Conservation (phyloP, 2,888 invertebrate species). For the Trissoscelio sp. region DNA sequence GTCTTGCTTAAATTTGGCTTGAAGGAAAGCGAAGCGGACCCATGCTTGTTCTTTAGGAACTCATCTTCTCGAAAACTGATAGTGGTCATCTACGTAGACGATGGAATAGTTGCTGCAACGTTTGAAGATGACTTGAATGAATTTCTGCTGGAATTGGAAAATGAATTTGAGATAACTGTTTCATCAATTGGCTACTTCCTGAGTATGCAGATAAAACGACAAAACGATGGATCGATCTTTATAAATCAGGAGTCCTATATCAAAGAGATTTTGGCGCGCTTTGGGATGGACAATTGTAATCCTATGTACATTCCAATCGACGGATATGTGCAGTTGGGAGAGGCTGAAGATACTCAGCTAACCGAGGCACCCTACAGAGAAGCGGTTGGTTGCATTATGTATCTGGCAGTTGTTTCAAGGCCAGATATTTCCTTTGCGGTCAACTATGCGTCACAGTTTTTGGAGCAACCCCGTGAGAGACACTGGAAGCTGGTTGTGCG, state of each 20-base stretch:
- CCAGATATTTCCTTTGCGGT: slow-evolving; percentile 44
- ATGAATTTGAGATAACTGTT: slow-evolving; percentile 56
- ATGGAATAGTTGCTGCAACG: slow-evolving; percentile 57
- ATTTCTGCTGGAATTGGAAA: slow-evolving; percentile 37
- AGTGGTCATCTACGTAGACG: slow-evolving; percentile 59
- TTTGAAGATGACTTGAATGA: slow-evolving; percentile 21
- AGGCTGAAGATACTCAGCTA: not conserved
- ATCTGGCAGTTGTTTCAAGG: slow-evolving; percentile 26
- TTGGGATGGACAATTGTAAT: slow-evolving; percentile 21
- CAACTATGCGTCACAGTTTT: slow-evolving; percentile 19
- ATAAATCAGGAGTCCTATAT: slow-evolving; percentile 8
- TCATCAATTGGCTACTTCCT: slow-evolving; percentile 48
- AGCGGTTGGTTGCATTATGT: slow-evolving; percentile 49
- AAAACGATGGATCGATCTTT: slow-evolving; percentile 22
- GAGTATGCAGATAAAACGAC: slow-evolving; percentile 57
- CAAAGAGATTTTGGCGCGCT: slow-evolving; percentile 6
- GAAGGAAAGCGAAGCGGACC: slow-evolving; percentile 43
- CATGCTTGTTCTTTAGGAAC: slow-evolving; percentile 13
- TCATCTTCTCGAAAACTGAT: slow-evolving; percentile 3
- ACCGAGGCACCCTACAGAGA: slow-evolving; percentile 38
- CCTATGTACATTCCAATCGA: slow-evolving; percentile 31
- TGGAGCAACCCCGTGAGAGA: slow-evolving; percentile 22
- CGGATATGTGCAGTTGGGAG: slow-evolving; percentile 17
- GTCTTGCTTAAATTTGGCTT: slow-evolving; percentile 27
- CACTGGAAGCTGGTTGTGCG: slow-evolving; percentile 32